A percentile compares a stretch with the other conserved stretches of the same genome.
Conservation (phyloP, 2,888 invertebrate genomes). For the Pristionchus arcanus region DNA sequence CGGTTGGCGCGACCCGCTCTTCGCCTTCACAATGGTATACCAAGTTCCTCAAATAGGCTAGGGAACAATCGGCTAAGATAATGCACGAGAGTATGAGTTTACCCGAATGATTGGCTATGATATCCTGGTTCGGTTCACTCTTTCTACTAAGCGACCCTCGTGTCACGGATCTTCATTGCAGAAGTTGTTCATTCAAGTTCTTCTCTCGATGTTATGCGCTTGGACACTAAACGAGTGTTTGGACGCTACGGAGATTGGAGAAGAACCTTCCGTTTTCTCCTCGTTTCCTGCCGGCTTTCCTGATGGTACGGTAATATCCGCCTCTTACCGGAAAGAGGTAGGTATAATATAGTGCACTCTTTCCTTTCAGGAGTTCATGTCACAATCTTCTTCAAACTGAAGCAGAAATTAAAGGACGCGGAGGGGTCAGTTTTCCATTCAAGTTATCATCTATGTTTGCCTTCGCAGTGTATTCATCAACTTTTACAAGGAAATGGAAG, state of each 20-base stretch:
- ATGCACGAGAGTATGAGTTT: too few relatives aligned
- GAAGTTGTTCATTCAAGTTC: background rate
- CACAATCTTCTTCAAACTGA: background rate
- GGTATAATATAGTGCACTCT: background rate
- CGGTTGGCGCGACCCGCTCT: background rate
- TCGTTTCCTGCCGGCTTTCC: background rate
- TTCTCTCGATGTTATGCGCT: background rate
- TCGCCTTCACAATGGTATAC: background rate
- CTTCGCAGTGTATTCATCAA: background rate
- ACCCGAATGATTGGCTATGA: too few relatives aligned
- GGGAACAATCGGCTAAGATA: too few relatives aligned
- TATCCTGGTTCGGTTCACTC: too few relatives aligned
- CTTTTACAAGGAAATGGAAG: background rate
- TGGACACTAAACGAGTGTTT: background rate
- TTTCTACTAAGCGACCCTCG: too few relatives aligned
- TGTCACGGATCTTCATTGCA: background rate
- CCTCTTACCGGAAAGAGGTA: too few relatives aligned
- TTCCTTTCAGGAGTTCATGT: background rate
- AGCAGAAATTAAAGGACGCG: background rate
- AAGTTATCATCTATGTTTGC: background rate
- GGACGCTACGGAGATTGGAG: too few relatives aligned
- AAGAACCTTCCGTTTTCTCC: background rate
- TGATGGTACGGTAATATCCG: background rate
- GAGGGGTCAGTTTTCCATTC: background rate
- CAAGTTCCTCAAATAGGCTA: too few relatives aligned